Conservation (phyloP, 2,797 vertebrate genomes). For the Hemitrygon akajei region DNA sequence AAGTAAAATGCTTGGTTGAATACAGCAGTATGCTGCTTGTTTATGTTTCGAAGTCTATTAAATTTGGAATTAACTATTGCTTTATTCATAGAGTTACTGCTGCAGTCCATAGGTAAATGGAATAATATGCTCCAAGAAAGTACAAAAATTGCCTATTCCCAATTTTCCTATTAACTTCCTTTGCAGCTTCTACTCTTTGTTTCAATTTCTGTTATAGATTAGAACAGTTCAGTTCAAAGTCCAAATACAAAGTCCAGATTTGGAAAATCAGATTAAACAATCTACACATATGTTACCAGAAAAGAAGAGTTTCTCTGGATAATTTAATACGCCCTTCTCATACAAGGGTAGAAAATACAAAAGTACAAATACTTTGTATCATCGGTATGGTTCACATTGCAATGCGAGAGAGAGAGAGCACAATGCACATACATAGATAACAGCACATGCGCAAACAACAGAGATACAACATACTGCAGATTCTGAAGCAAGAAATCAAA, state of each 20-base stretch:
- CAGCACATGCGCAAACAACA: too few relatives aligned
- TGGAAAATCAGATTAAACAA: not conserved
- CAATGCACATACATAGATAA: too few relatives aligned
- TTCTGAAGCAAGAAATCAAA: too few relatives aligned
- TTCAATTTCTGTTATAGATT: not conserved
- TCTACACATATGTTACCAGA: not conserved
- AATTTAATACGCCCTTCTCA: not conserved
- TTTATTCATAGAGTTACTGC: not conserved
- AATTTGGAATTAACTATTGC: not conserved
- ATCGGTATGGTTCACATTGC: too few relatives aligned
- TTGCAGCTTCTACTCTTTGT: not conserved
- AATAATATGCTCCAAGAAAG: not conserved
- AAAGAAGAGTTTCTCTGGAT: not conserved
- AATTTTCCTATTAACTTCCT: not conserved
- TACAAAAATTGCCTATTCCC: not conserved
- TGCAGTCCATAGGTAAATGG: not conserved
- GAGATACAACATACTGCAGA: too few relatives aligned
- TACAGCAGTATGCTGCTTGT: not conserved
- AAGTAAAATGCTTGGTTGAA: not conserved
- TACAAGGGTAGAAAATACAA: not conserved
- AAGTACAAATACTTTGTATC: not conserved
- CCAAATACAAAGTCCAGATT: not conserved
- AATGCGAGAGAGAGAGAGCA: too few relatives aligned
- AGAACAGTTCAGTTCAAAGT: not conserved
- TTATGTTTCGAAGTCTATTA: not conserved